Conservation (phyloP, 2,888 invertebrate species). For the Caradrina kadenii region DNA sequence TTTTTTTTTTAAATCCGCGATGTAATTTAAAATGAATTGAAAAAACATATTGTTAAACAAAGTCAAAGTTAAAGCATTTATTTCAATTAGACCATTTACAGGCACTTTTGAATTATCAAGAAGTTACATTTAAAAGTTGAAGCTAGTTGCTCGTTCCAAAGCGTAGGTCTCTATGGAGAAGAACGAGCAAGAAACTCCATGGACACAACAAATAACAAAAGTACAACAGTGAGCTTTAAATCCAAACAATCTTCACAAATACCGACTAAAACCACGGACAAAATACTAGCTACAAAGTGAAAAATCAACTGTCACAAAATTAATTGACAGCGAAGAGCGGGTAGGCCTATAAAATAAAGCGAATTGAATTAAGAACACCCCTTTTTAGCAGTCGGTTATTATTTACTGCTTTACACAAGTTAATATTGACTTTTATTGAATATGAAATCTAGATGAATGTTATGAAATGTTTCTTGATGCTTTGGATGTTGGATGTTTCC, state of each 20-base stretch:
- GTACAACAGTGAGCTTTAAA: no score
- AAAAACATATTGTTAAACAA: no score
- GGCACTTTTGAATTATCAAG: no score
- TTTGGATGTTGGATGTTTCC: background rate
- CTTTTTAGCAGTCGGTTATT: conserved; percentile 41
- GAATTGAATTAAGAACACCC: conserved; percentile 58
- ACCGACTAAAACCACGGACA: background rate
- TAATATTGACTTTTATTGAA: conserved; percentile 46
- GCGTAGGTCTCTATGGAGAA: no score
- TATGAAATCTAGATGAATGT: conserved; percentile 13
- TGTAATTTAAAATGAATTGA: no score
- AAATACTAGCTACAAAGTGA: background rate
- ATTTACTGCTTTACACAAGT: conserved; percentile 30
- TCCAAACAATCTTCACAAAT: background rate
- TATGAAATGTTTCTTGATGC: background rate
- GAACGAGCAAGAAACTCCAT: no score
- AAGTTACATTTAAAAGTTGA: no score
- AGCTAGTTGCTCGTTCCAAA: no score
- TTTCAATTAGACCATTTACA: no score
- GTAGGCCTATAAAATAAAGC: conserved; percentile 30
- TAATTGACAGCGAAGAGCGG: conserved; percentile 49
- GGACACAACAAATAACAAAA: no score
- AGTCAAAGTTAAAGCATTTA: no score
- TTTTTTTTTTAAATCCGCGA: no score
- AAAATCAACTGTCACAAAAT: conserved; percentile 49